Percentiles rank a stretch among this genome's conserved stretches.
Evolutionary conservation across 2,888 invertebrate species (phyloP).

Genomic region (Sericinus montela): DNA sequence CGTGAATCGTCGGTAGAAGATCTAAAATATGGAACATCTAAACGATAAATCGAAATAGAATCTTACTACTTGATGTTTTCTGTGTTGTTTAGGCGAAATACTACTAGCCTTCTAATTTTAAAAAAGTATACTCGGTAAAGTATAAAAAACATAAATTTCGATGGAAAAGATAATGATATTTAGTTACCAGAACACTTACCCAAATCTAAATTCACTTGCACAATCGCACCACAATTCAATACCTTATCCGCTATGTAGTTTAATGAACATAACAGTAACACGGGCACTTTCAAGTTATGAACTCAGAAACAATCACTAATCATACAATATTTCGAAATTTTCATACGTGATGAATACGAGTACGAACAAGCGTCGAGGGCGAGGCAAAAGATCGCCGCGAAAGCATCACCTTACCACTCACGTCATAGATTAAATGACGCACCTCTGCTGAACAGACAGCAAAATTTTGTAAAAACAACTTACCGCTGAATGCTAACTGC

Average conservation of each 20-base stretch:
- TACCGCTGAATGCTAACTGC: too few species aligned
- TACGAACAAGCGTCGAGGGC: slow-evolving; percentile 70
- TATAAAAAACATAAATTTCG: too few species aligned
- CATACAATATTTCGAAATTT: slow-evolving; percentile 54
- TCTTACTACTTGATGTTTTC: too few species aligned
- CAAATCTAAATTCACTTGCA: slow-evolving; percentile 15
- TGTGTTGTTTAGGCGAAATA: too few species aligned
- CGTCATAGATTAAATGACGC: slow-evolving; percentile 47
- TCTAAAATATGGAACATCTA: too few species aligned
- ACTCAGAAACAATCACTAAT: slow-evolving; percentile 55
- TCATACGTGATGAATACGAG: slow-evolving; percentile 64
- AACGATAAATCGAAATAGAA: too few species aligned
- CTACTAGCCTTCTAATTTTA: too few species aligned
- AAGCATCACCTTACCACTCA: slow-evolving; percentile 60
- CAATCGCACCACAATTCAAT: slow-evolving; percentile 21
- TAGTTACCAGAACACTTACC: slow-evolving; percentile 1
- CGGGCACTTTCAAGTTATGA: slow-evolving; percentile 40
- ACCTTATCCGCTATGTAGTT: slow-evolving; percentile 39
- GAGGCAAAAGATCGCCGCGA: slow-evolving; percentile 59
- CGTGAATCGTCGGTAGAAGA: too few species aligned
- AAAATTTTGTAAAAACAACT: too few species aligned
- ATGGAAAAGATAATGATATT: too few species aligned
- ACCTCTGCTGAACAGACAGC: too few species aligned
- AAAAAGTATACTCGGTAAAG: too few species aligned
- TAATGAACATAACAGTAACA: slow-evolving; percentile 56